A percentile compares a stretch with the other conserved stretches of the same genome.
phyloP scores from a whole-genome alignment of 2,888 invertebrate species.

The Carcina quercana region DNA sequence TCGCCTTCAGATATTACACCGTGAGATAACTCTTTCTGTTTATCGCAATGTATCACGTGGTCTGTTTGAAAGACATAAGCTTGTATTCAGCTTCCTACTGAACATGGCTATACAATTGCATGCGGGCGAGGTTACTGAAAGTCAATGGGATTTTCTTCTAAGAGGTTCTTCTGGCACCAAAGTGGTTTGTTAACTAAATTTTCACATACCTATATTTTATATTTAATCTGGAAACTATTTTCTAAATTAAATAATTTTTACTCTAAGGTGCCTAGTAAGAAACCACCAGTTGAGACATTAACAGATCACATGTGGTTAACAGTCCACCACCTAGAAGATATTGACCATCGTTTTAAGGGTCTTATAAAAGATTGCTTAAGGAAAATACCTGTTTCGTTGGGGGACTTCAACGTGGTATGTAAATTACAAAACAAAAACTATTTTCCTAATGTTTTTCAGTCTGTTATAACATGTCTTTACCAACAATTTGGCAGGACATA shows the following conservation, averaged over 20 bases:
- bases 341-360: conserved; percentile 69
- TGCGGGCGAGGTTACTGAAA: conserved; percentile 70
- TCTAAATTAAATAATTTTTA: background rate
- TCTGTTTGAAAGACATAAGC: conserved; percentile 92
- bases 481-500: conserved; percentile 74
- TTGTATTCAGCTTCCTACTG: conserved; percentile 90
- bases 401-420: conserved; percentile 75
- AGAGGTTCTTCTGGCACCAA: conserved; percentile 80
- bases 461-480: background rate
- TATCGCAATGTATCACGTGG: conserved; percentile 93
- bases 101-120: conserved; percentile 84
- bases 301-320: conserved; percentile 82
- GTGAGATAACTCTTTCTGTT: conserved; percentile 86
- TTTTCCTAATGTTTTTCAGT: background rate
- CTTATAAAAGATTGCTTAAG: conserved; percentile 69
- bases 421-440: background rate
- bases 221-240: background rate
- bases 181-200: conserved; percentile 37
- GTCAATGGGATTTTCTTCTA: conserved; percentile 86
- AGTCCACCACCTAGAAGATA: conserved; percentile 76
- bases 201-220: background rate
- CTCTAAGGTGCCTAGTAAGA: conserved; percentile 57
- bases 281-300: conserved; percentile 76
- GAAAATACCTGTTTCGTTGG: conserved; percentile 74
- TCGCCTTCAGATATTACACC: conserved; percentile 80